Conservation (phyloP, 2,113 vertebrate genomes). For the Saguinus midas region DNA sequence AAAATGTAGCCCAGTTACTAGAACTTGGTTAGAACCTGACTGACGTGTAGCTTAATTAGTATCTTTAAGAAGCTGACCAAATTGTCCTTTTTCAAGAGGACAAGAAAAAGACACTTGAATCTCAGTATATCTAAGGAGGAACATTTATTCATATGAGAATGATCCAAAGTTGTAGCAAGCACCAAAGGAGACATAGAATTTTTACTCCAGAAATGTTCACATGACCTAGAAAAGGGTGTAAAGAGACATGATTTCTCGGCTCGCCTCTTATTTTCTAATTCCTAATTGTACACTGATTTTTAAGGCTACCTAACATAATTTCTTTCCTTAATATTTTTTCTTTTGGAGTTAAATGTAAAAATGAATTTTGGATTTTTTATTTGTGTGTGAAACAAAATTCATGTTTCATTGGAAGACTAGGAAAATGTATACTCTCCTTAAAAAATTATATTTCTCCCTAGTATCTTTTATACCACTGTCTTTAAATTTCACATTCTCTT, state of each 20-base stretch:
- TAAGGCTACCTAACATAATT: background rate
- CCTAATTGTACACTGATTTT: background rate
- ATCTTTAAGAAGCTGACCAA: background rate
- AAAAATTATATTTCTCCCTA: background rate
- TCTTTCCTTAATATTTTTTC: background rate
- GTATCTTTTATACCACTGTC: background rate
- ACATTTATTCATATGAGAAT: background rate
- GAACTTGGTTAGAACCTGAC: background rate
- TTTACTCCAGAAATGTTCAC: background rate
- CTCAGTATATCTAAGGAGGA: background rate
- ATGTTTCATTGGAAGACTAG: background rate
- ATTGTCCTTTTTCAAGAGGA: background rate
- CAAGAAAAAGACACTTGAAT: background rate
- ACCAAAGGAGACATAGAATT: background rate
- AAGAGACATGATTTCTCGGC: background rate
- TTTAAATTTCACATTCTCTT: background rate
- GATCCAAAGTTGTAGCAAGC: background rate
- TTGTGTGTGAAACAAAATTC: background rate
- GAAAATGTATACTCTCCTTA: background rate
- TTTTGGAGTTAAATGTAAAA: background rate
- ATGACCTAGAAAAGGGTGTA: background rate
- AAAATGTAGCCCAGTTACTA: background rate
- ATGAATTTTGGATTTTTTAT: background rate
- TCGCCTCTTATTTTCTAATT: background rate
- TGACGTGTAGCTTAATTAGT: background rate